phyloP scores from a whole-genome alignment of 2,113 vertebrate species.

The Porphyrio hochstetteri region DNA sequence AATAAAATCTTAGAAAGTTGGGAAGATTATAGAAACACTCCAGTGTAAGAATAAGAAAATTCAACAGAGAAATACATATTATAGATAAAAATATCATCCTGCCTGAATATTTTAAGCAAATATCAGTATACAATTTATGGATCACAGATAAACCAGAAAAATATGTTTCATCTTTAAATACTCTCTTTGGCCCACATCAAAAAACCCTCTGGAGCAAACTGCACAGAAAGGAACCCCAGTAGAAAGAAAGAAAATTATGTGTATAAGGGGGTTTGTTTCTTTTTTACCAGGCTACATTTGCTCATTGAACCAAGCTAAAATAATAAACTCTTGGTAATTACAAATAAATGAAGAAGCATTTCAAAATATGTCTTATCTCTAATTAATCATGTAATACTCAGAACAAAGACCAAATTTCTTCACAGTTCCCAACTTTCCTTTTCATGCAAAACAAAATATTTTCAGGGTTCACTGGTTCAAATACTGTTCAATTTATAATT shows the following conservation, averaged over 20 bases:
- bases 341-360: constrained; percentile 4
- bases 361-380: not conserved
- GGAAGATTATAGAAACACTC: not conserved
- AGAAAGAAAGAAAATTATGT: not conserved
- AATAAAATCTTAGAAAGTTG: constrained; percentile 5
- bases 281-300: not conserved
- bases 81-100: not conserved
- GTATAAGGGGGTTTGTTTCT: not conserved
- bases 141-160: constrained; percentile 1
- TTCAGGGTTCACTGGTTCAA: not conserved
- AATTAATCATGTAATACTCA: constrained; percentile 19
- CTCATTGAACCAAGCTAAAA: not conserved
- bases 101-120: not conserved
- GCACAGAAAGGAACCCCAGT: not conserved
- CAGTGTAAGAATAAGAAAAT: not conserved
- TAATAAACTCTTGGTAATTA: not conserved
- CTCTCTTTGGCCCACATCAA: not conserved
- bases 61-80: not conserved
- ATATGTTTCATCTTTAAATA: not conserved
- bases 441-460: not conserved
- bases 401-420: constrained; percentile 14
- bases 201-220: not conserved
- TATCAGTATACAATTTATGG: not conserved
- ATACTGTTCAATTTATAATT: not conserved
- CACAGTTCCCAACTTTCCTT: not conserved